phyloP scores from a whole-genome alignment of 2,888 invertebrate species.

The Galerucella nymphaeae region DNA sequence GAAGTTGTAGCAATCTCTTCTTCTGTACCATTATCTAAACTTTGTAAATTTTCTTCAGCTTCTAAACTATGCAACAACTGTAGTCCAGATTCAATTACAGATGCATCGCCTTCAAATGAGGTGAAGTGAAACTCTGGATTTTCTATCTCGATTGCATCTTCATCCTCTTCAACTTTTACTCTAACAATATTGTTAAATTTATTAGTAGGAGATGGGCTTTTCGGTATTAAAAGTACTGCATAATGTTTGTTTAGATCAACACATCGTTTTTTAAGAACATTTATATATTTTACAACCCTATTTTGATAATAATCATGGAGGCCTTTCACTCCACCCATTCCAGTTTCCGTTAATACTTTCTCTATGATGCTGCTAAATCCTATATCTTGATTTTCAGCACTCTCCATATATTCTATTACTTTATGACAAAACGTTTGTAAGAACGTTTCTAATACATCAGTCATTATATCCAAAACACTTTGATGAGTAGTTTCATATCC shows the following conservation, averaged over 20 bases:
- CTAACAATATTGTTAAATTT: conserved; percentile 53
- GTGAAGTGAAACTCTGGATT: conserved; percentile 58
- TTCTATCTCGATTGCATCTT: conserved; percentile 54
- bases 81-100: conserved; percentile 58
- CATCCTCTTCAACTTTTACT: conserved; percentile 57
- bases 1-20: conserved; percentile 49
- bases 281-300: conserved; percentile 60
- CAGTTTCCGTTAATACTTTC: conserved; percentile 71
- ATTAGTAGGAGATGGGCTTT: conserved; percentile 51
- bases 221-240: conserved; percentile 52
- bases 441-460: conserved; percentile 67
- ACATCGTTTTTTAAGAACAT: conserved; percentile 57
- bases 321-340: conserved; percentile 69
- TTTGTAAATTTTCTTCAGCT: conserved; percentile 56
- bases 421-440: conserved; percentile 65
- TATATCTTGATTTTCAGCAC: conserved; percentile 62
- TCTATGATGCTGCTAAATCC: conserved; percentile 71
- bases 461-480: conserved; percentile 65
- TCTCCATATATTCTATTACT: conserved; percentile 68
- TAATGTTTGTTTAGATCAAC: conserved; percentile 57
- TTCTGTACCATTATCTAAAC: conserved; percentile 48
- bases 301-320: conserved; percentile 71
- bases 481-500: conserved; percentile 68
- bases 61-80: conserved; percentile 59
- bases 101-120: conserved; percentile 56